A percentile compares a stretch with the other conserved stretches of the same genome.
These are phyloP conservation scores for Arrhopalites spinosus DNA, from an alignment of 2,888 invertebrate genomes.

Conservation along the genomic window DNA sequence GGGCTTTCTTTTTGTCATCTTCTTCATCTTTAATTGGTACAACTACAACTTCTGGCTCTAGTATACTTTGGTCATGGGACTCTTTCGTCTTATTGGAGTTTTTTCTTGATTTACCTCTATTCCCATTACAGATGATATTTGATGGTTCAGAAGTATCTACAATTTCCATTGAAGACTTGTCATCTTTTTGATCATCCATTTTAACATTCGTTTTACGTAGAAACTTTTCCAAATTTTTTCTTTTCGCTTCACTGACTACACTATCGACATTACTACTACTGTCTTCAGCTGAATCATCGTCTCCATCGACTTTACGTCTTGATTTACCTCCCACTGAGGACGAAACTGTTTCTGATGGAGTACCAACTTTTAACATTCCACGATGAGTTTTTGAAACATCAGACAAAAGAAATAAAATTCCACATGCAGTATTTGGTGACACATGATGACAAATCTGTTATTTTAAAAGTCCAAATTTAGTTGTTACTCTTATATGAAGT, in stretches of 20 bases:
- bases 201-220: constrained; percentile 56
- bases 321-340: constrained; percentile 56
- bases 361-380: constrained; percentile 44
- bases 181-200: constrained; percentile 19
- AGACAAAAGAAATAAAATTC: constrained; percentile 77
- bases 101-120: not conserved
- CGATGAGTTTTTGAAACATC: constrained; percentile 61
- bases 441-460: constrained; percentile 67
- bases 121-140: not conserved
- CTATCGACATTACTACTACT: constrained; percentile 29
- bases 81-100: not conserved
- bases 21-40: constrained; percentile 14
- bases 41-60: constrained; percentile 17
- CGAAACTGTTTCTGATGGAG: not conserved
- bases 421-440: constrained; percentile 79
- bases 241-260: constrained; percentile 21
- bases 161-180: too few relatives aligned
- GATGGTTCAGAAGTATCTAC: too few relatives aligned
- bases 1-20: constrained; percentile 13
- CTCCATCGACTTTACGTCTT: not conserved
- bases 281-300: constrained; percentile 54
- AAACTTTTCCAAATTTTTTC: constrained; percentile 58
- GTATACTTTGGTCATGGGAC: not conserved
- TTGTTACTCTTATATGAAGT: too few relatives aligned
- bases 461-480: not conserved